A percentile compares a stretch with the other conserved stretches of the same genome.
These are phyloP conservation scores for Mustela nigripes DNA, from an alignment of 2,113 vertebrate species.

Conservation along the genomic window DNA sequence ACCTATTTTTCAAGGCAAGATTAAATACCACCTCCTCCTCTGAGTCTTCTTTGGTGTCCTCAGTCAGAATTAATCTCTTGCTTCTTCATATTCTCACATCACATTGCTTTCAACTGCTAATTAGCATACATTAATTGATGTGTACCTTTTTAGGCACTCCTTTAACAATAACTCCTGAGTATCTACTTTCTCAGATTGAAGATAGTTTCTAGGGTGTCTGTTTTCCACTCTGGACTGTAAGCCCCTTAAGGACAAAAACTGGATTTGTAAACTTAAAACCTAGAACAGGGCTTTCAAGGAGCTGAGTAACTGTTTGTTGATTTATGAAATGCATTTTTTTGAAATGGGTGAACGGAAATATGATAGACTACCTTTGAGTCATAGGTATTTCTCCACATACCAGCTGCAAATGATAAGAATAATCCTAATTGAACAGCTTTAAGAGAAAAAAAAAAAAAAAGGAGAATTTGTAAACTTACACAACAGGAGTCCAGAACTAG, in stretches of 20 bases:
- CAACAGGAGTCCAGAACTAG: neutral
- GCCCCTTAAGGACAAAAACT: neutral
- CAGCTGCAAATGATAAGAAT: neutral
- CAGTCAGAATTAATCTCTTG: neutral
- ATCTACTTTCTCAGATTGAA: neutral
- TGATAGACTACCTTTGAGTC: neutral
- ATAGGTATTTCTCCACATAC: neutral
- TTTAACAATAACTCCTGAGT: neutral
- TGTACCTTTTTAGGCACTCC: neutral
- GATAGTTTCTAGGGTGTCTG: neutral
- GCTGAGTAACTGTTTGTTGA: neutral
- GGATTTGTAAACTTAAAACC: neutral
- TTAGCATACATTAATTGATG: constrained; percentile 19
- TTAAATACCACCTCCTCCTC: neutral
- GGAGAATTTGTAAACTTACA: neutral
- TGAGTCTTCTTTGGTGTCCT: neutral
- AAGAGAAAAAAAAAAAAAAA: neutral
- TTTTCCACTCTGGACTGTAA: constrained; percentile 1
- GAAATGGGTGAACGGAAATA: neutral
- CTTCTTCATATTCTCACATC: neutral
- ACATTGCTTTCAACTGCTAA: neutral
- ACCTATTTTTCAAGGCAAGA: neutral
- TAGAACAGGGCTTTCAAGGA: neutral
- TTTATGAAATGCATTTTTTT: neutral
- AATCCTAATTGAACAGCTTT: neutral